Base-by-base conservation (phyloP, 2,888 invertebrate species). In the Eutolmus rufibarbis region DNA sequence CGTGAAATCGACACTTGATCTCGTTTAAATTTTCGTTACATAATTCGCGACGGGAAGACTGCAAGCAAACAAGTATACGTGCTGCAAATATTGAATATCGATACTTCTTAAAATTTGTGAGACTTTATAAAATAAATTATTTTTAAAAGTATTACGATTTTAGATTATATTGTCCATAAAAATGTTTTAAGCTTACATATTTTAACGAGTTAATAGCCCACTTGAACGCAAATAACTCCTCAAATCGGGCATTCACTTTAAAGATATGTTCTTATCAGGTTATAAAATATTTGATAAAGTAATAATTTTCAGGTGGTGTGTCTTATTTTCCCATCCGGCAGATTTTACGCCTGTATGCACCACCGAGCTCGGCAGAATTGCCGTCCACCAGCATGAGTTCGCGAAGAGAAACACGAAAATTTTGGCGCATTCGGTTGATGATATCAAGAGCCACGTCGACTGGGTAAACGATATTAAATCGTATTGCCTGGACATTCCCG, bases 311-410 rank as follows among this genome's bases (percentile, higher is more conserved):
- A 96, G 97, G 77, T 97, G 98, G 98, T 96, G 96, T 87, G 95
- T 97, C 90, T 92, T 97, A 34, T 97, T 97, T 91, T 97, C 97
- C 0, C 97, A 97, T 92, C 97, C 97, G 0, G 95, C 96, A 9
- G 97, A 97, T 92, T 98, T 96, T 92, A 98, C 97, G 0, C 97
- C 97, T 0, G 97, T 97, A 0, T 98, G 97, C 91, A 98, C 97
- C 7, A 97, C 97, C 0, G 97, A 97, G 92, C 93, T 98, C 89
- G 97, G 96, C 3, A 94, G 95, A 77, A 95, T 96, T 86, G 96
- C 96, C 2, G 95, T 96, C 19, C 94, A 96, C 90, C 92, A 94
- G 86, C 94, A 94, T 0, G 94, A 96, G 90, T 97, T 97, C 90
- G 92, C 93, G 51, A 95, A 96, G 90, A 93, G 97, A 28, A 95